These are phyloP conservation scores for Momotus momota DNA, from an alignment of 2,797 vertebrate genomes.

Conservation along the genomic window DNA sequence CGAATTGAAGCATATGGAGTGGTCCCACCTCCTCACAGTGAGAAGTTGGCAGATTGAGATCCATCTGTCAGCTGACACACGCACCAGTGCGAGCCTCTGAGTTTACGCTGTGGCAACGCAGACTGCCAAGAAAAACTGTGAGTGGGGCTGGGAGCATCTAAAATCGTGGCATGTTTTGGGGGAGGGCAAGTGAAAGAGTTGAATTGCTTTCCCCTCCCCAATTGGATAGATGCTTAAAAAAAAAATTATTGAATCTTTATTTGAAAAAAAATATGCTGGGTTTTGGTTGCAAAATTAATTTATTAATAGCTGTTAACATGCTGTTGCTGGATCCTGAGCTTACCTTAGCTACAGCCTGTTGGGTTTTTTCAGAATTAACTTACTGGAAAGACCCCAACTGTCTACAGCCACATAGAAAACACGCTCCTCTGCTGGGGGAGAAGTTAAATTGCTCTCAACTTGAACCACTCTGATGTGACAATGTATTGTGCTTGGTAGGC, in stretches of 20 bases:
- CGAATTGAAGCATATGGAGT: background rate
- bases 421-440: background rate
- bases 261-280: background rate
- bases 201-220: background rate
- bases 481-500: background rate
- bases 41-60: background rate
- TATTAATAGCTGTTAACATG: fast-evolving
- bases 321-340: background rate
- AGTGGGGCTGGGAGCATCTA: background rate
- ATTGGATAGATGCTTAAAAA: background rate
- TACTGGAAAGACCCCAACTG: background rate
- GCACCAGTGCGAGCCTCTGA: background rate
- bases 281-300: background rate
- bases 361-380: background rate
- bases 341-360: background rate
- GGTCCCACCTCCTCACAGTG: background rate
- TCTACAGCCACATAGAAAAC: background rate
- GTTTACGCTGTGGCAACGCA: background rate
- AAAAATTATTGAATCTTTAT: background rate
- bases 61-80: constrained; percentile 52
- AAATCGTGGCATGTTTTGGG: fast-evolving
- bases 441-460: background rate
- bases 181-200: background rate
- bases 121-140: background rate
- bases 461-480: background rate